These are phyloP conservation scores for Cygnus buccinator DNA, from an alignment of 2,113 vertebrate species.

Conservation along the genomic window DNA sequence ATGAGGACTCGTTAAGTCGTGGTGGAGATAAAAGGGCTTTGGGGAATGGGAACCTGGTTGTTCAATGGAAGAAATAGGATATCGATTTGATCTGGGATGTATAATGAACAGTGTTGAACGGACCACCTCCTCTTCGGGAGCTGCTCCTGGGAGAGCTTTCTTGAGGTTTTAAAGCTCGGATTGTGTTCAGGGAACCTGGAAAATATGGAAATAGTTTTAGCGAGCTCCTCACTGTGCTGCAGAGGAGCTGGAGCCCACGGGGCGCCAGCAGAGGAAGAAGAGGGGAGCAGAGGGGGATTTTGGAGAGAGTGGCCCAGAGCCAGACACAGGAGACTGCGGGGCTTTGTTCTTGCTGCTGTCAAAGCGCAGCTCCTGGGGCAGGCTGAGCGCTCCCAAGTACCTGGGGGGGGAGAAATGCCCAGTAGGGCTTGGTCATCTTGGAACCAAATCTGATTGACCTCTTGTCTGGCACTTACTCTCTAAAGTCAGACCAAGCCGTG, in stretches of 20 bases:
- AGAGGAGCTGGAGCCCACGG: not conserved
- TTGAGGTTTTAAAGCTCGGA: not conserved
- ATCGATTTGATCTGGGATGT: not conserved
- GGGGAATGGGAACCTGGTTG: not conserved
- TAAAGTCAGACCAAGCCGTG: not conserved
- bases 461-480: fast-evolving
- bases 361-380: not conserved
- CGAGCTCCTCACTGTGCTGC: not conserved
- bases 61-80: not conserved
- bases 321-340: not conserved
- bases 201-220: not conserved
- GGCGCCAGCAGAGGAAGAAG: not conserved
- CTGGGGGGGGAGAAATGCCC: not conserved
- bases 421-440: not conserved
- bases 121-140: not conserved
- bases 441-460: not conserved
- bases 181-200: not conserved
- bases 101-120: not conserved
- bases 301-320: not conserved
- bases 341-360: not conserved
- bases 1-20: not conserved
- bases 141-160: not conserved
- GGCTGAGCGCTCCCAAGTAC: not conserved
- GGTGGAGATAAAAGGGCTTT: not conserved
- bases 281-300: not conserved